Percentiles rank a stretch among this genome's conserved stretches.
Evolutionary conservation across 1,140 invertebrate genomes (phyloP).

Genomic region (Steinernema feltiae): DNA sequence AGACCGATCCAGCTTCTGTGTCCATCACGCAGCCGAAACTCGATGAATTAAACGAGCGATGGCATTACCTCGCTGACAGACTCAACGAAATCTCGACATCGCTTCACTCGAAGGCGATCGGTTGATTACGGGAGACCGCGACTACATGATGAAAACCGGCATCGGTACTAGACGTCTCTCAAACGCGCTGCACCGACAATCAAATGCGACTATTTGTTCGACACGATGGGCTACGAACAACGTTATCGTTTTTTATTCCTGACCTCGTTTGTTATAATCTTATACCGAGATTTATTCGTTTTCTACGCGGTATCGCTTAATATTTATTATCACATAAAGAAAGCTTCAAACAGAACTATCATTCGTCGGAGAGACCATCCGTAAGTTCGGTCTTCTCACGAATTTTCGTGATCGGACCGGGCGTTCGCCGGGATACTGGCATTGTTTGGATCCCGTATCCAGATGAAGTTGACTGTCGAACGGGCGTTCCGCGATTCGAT

Average conservation of each 20-base stretch:
- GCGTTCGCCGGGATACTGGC: not conserved
- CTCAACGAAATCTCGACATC: conserved; percentile 76
- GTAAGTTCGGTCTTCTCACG: conserved; percentile 55
- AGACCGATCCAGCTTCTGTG: conserved; percentile 75
- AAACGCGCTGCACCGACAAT: not conserved
- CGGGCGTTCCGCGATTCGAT: not conserved
- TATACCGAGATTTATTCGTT: not conserved
- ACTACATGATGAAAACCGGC: conserved; percentile 72
- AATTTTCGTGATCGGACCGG: conserved; percentile 40
- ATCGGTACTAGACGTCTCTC: conserved; percentile 74
- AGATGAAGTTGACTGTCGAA: not conserved
- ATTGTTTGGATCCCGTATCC: not conserved
- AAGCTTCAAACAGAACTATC: too few relatives aligned
- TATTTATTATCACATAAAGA: not conserved
- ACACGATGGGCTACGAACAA: conserved; percentile 88
- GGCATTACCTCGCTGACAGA: conserved; percentile 79
- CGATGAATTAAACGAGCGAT: conserved; percentile 78
- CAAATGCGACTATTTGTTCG: conserved; percentile 68
- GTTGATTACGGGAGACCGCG: conserved; percentile 82
- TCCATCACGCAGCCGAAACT: conserved; percentile 80
- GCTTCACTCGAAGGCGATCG: conserved; percentile 72
- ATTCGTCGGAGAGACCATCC: conserved; percentile 46
- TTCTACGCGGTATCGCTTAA: conserved; percentile 8
- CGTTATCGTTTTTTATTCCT: conserved; percentile 66
- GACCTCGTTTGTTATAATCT: not conserved